A percentile compares a stretch with the other conserved stretches of the same genome.
Conservation (phyloP, 2,797 vertebrate species). For the Sorex maritimensis region DNA sequence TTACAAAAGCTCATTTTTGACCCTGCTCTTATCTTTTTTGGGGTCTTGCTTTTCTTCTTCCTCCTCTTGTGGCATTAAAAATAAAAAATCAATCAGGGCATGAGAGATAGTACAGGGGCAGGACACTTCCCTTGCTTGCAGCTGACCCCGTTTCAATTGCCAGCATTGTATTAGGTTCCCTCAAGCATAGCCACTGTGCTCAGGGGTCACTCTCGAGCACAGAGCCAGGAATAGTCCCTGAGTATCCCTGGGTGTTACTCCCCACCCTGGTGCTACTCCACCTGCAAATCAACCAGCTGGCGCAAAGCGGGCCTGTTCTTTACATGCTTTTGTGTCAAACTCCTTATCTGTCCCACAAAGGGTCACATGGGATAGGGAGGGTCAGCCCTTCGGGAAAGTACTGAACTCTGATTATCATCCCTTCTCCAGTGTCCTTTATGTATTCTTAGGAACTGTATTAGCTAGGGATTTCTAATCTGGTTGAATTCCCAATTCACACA, state of each 20-base stretch:
- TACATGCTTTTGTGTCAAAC: conserved; percentile 40
- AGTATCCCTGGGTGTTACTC: too few relatives aligned
- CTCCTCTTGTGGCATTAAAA: conserved; percentile 59
- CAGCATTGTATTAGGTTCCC: too few relatives aligned
- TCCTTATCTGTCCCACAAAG: conserved; percentile 66
- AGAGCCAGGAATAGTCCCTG: too few relatives aligned
- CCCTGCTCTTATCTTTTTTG: too few relatives aligned
- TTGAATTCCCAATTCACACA: conserved; percentile 73
- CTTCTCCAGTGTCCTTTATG: conserved; percentile 79
- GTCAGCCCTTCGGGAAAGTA: conserved; percentile 52
- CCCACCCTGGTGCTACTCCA: too few relatives aligned
- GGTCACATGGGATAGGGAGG: not conserved
- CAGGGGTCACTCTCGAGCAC: too few relatives aligned
- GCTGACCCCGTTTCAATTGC: too few relatives aligned
- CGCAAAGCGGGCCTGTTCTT: conserved; percentile 54
- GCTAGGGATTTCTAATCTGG: conserved; percentile 68
- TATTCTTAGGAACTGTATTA: conserved; percentile 82
- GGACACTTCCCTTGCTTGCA: too few relatives aligned
- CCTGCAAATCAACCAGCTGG: conserved; percentile 11
- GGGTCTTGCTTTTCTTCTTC: too few relatives aligned
- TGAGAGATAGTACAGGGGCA: too few relatives aligned
- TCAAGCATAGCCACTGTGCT: too few relatives aligned
- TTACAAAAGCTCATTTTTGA: conserved; percentile 18
- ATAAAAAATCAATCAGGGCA: not conserved
- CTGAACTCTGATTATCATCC: conserved; percentile 70